These are phyloP conservation scores for Tinamus guttatus DNA, from an alignment of 2,113 vertebrate genomes.

Conservation along the genomic window DNA sequence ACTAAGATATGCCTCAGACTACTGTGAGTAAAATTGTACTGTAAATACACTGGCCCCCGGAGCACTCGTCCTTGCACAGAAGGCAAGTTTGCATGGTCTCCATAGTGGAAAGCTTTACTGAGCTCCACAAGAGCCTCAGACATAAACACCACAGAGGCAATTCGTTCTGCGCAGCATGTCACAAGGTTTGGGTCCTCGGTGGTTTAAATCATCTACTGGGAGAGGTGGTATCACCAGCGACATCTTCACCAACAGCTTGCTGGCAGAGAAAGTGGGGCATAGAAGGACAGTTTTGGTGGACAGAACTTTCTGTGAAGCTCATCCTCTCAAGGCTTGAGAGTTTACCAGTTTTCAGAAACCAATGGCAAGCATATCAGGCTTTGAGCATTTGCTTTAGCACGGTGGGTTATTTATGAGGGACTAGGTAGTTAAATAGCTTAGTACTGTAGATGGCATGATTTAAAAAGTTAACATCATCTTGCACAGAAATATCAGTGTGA, in stretches of 20 bases:
- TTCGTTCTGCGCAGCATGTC: rapidly evolving
- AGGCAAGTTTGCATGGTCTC: not conserved
- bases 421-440: not conserved
- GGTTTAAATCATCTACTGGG: not conserved
- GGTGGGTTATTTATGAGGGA: conserved; percentile 12
- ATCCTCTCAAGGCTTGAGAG: not conserved
- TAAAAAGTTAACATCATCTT: not conserved
- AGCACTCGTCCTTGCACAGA: not conserved
- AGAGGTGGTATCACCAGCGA: not conserved
- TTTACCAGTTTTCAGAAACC: not conserved
- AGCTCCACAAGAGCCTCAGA: rapidly evolving
- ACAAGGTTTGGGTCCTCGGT: not conserved
- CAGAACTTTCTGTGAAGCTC: not conserved
- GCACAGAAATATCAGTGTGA: not conserved
- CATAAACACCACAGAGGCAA: not conserved
- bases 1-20: not conserved
- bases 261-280: rapidly evolving
- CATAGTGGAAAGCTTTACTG: not conserved
- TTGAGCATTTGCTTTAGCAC: not conserved
- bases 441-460: not conserved
- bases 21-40: not conserved
- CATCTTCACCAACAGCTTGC: not conserved
- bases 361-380: not conserved
- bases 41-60: not conserved
- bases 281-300: not conserved